Percentiles rank a stretch among this genome's conserved stretches.
Conservation (phyloP, 2,113 vertebrate species). For the Sprattus sprattus region DNA sequence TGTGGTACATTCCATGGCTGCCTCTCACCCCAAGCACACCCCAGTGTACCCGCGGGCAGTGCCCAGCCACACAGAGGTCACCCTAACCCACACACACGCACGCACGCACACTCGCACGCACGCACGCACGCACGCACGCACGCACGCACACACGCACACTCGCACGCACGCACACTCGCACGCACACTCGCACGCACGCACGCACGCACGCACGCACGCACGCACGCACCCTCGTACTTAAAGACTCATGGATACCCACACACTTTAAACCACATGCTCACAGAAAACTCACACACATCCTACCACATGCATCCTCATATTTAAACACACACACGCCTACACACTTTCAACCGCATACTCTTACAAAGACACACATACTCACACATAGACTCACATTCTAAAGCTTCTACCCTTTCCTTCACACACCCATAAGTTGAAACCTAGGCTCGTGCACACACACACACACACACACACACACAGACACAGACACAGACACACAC, state of each 20-base stretch:
- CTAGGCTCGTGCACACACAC: background rate
- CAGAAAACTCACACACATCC: too few species aligned
- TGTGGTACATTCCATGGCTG: constrained; percentile 19
- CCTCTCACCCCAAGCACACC: background rate
- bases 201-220: background rate
- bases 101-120: background rate
- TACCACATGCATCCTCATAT: too few species aligned
- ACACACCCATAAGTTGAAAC: too few species aligned
- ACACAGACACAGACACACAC: background rate
- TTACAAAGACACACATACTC: too few species aligned
- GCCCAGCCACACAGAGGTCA: background rate
- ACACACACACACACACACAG: background rate
- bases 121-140: background rate
- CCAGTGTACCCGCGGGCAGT: background rate
- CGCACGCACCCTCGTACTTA: background rate
- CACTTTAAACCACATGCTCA: background rate
- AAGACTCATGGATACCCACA: background rate
- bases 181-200: background rate
- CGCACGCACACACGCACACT: background rate
- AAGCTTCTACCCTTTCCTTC: too few species aligned
- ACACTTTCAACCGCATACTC: too few species aligned
- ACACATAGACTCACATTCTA: too few species aligned
- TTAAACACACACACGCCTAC: too few species aligned
- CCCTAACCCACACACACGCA: background rate
- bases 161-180: background rate